Evolutionary conservation across 2,113 vertebrate species (phyloP), one percentile per base, ranked within the genome.

Genomic region (Ceyx melanurus): DNA sequence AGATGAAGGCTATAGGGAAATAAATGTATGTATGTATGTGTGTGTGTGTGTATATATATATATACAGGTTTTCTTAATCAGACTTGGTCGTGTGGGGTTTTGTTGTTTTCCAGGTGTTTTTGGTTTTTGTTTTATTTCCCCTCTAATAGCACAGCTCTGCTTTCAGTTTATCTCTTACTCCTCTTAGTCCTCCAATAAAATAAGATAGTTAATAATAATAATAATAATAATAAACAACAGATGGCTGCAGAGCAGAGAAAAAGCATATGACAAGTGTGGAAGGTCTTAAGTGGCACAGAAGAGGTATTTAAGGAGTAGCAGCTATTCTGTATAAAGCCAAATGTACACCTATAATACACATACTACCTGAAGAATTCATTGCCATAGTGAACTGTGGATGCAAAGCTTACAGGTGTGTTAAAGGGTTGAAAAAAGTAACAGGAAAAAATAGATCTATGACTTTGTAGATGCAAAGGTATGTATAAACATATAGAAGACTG

Each of bases 341-440:
- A 70, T 0, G 1, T 57, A 7, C 7, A 6, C 2, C 3, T 65
- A 18, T 1, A 1, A 9, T 64, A 3, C 37, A 26, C 3, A 6
- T 51, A 14, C 19, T 46, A 11, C 33, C 23, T 64, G 62, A 35
- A 64, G 51, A 67, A 29, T 18, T 74, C 29, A 29, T 40, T 75
- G 53, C 21, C 23, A 31, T 23, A 23, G 53, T 9, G 8, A 82
- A 9, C 61, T 46, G 35, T 61, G 74, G 4, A 48, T 82, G 10
- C 25, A n/a, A n/a, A 72, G 82, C 20, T 65, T 76, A 18, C 0
- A 65, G 43, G 7, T 56, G 54, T 66, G 43, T 43, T 89, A 18
- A 6, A 60, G 10, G 15, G 26, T 10, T 20, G 25, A 7, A 79
- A 90, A 88, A 73, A 80, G 21, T 3, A 46, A 10, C 3, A 20